A percentile compares a stretch with the other conserved stretches of the same genome.
Conservation (phyloP, 2,797 vertebrate species). For the Alectoris magna region DNA sequence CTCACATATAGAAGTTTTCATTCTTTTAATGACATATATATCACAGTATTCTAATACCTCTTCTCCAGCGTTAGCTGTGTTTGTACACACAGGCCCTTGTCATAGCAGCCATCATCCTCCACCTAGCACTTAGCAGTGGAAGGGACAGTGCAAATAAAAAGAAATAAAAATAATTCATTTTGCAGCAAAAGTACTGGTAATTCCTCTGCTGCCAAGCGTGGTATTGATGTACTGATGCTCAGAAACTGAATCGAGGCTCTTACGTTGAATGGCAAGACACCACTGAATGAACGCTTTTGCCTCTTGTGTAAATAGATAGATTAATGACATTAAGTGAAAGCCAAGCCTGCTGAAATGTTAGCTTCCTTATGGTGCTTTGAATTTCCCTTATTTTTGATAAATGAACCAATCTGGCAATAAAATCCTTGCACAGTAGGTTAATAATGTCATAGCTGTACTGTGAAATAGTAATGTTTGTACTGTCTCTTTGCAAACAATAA, state of each 20-base stretch:
- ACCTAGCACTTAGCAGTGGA: background rate
- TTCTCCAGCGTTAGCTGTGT: background rate
- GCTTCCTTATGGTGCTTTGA: constrained; percentile 82
- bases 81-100: background rate
- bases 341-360: constrained; percentile 81
- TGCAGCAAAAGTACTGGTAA: constrained; percentile 69
- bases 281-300: constrained; percentile 77
- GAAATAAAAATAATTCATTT: constrained; percentile 9
- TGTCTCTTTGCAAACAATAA: constrained; percentile 83
- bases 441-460: constrained; percentile 84
- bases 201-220: constrained; percentile 63
- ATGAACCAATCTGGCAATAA: constrained; percentile 84
- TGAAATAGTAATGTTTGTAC: constrained; percentile 83
- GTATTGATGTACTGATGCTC: constrained; percentile 65
- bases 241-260: constrained; percentile 69
- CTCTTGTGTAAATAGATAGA: constrained; percentile 82
- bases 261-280: constrained; percentile 56
- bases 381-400: constrained; percentile 85
- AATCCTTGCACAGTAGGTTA: constrained; percentile 83
- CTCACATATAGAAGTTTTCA: constrained; percentile 15
- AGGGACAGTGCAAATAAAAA: constrained; percentile 33
- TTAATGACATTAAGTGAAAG: constrained; percentile 81
- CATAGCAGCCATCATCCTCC: background rate
- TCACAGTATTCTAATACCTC: background rate
- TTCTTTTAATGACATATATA: background rate